Evolutionary conservation across 1,140 invertebrate genomes (phyloP).

Genomic region (Venustaconcha ellipsiformis): DNA sequence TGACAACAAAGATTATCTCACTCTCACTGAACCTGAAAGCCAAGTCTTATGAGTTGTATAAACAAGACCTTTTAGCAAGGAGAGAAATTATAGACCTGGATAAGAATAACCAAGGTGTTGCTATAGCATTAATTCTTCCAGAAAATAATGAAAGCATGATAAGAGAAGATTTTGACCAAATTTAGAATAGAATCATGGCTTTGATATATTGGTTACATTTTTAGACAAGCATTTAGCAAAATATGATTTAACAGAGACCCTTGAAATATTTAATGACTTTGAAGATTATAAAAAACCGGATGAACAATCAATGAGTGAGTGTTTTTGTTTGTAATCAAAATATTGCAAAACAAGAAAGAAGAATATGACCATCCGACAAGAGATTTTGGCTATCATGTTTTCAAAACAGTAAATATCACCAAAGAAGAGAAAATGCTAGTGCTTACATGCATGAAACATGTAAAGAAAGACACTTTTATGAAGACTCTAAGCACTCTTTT

Average conservation of each 20-base stretch:
- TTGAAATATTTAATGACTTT: slow-evolving; percentile 39
- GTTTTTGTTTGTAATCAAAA: slow-evolving; percentile 21
- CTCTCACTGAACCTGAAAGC: slow-evolving; percentile 10
- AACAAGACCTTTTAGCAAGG: slow-evolving; percentile 33
- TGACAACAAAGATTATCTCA: slow-evolving; percentile 30
- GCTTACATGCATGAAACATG: slow-evolving; percentile 48
- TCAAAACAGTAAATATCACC: slow-evolving; percentile 35
- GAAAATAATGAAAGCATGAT: slow-evolving; percentile 31
- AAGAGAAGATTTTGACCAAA: slow-evolving; percentile 34
- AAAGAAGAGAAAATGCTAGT: slow-evolving; percentile 41
- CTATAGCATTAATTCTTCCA: slow-evolving; percentile 29
- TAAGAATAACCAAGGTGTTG: slow-evolving; percentile 33
- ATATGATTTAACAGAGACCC: slow-evolving; percentile 26
- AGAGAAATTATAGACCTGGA: slow-evolving; percentile 31
- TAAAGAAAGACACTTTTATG: slow-evolving; percentile 34
- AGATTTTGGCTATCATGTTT: slow-evolving; percentile 42
- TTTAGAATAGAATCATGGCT: slow-evolving; percentile 23
- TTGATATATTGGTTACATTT: slow-evolving; percentile 29
- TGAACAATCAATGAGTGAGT: slow-evolving; percentile 18
- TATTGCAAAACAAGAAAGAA: slow-evolving; percentile 41
- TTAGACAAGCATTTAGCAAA: slow-evolving; percentile 38
- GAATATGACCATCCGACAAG: slow-evolving; percentile 32
- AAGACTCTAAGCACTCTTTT: slow-evolving; percentile 39
- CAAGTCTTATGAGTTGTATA: slow-evolving; percentile 33
- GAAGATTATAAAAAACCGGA: slow-evolving; percentile 27